phyloP scores from a whole-genome alignment of 2,888 invertebrate species.

The Lithosia quadra region DNA sequence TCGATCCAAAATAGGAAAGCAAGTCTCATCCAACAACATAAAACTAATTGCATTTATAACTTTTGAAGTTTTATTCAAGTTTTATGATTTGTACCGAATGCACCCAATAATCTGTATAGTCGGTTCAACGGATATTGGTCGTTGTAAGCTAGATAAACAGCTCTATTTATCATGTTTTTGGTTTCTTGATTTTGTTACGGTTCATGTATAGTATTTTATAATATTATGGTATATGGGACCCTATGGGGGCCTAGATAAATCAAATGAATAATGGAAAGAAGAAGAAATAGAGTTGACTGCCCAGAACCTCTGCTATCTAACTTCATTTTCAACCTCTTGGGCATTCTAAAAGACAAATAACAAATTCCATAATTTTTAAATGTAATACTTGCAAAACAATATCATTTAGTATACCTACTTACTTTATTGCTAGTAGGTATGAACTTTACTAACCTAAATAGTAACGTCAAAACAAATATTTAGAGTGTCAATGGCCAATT shows the following conservation, averaged over 20 bases:
- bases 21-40: constrained; percentile 57
- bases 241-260: neutral
- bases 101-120: constrained; percentile 74
- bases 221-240: too few relatives aligned
- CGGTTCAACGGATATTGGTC: constrained; percentile 50
- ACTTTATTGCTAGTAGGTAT: neutral
- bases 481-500: constrained; percentile 48
- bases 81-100: constrained; percentile 82
- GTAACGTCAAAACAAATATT: neutral
- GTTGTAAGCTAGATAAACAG: constrained; percentile 2
- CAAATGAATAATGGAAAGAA: too few relatives aligned
- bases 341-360: too few relatives aligned
- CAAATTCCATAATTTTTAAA: too few relatives aligned
- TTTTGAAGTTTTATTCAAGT: constrained; percentile 81
- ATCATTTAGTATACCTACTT: too few relatives aligned
- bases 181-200: neutral
- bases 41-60: constrained; percentile 75
- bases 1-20: constrained; percentile 39
- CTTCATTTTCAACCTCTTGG: too few relatives aligned
- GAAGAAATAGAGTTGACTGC: too few relatives aligned
- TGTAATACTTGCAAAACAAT: too few relatives aligned
- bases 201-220: neutral
- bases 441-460: neutral
- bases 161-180: too few relatives aligned
- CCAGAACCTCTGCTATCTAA: too few relatives aligned